Conservation (phyloP, 2,797 vertebrate species). For the Triplophysa bombifrons region DNA sequence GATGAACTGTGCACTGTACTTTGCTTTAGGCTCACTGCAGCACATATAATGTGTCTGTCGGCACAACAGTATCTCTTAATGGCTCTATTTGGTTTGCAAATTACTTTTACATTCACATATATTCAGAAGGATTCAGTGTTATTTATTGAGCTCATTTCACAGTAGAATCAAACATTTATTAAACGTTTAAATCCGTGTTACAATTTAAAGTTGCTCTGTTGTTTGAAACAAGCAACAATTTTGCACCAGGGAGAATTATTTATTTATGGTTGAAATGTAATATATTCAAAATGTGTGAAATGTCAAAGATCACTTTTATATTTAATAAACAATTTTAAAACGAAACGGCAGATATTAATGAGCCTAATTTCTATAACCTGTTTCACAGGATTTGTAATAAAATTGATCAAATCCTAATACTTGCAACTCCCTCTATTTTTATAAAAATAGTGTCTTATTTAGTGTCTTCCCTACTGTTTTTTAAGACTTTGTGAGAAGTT, state of each 20-base stretch:
- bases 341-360: slow-evolving; percentile 13
- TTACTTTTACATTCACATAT: slow-evolving; percentile 33
- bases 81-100: slow-evolving; percentile 17
- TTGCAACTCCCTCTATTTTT: not conserved
- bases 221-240: slow-evolving; percentile 33
- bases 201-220: slow-evolving; percentile 16
- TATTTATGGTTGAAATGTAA: slow-evolving; percentile 35
- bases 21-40: slow-evolving; percentile 41
- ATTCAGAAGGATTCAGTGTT: slow-evolving; percentile 31
- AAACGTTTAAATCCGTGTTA: slow-evolving; percentile 9
- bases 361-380: slow-evolving; percentile 28
- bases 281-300: slow-evolving; percentile 22
- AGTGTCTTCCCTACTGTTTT: not conserved
- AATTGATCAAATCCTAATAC: slow-evolving; percentile 18
- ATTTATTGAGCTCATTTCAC: slow-evolving; percentile 46
- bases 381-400: slow-evolving; percentile 39
- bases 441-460: not conserved
- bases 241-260: slow-evolving; percentile 34
- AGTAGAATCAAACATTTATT: slow-evolving; percentile 7
- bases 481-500: not conserved
- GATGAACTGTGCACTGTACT: slow-evolving; percentile 44
- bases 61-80: slow-evolving; percentile 42
- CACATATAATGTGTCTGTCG: slow-evolving; percentile 25
- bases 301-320: slow-evolving; percentile 45
- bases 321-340: slow-evolving; percentile 40